phyloP scores from a whole-genome alignment of 2,113 vertebrate species.

The Uria lomvia region DNA sequence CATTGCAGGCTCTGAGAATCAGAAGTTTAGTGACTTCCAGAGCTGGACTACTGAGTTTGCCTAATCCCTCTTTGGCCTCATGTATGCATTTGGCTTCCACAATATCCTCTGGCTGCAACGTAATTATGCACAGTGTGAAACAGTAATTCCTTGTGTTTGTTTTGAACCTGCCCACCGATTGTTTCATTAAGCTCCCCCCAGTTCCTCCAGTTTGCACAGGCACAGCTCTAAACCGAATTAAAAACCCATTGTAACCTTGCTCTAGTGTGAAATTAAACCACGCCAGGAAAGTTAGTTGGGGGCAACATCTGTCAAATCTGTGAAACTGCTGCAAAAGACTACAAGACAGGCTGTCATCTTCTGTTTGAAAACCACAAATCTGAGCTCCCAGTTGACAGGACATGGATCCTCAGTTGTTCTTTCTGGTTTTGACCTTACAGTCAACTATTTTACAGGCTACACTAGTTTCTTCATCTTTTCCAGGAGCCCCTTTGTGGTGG shows the following conservation, averaged over 20 bases:
- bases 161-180: neutral
- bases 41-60: neutral
- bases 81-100: neutral
- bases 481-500: neutral
- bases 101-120: neutral
- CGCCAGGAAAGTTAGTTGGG: neutral
- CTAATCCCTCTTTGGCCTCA: neutral
- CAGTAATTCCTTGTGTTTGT: neutral
- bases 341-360: neutral
- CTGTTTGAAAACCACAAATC: conserved; percentile 9
- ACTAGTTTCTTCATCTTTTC: neutral
- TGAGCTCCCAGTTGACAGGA: neutral
- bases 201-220: neutral
- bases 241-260: neutral
- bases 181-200: neutral
- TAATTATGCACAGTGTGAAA: neutral
- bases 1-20: neutral
- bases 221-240: neutral
- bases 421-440: neutral
- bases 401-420: neutral
- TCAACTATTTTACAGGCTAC: neutral
- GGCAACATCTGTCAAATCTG: neutral
- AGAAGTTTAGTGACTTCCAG: neutral
- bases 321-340: neutral
- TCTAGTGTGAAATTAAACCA: neutral